Base-by-base conservation (phyloP, 2,113 vertebrate species). In the Lonchura striata region DNA sequence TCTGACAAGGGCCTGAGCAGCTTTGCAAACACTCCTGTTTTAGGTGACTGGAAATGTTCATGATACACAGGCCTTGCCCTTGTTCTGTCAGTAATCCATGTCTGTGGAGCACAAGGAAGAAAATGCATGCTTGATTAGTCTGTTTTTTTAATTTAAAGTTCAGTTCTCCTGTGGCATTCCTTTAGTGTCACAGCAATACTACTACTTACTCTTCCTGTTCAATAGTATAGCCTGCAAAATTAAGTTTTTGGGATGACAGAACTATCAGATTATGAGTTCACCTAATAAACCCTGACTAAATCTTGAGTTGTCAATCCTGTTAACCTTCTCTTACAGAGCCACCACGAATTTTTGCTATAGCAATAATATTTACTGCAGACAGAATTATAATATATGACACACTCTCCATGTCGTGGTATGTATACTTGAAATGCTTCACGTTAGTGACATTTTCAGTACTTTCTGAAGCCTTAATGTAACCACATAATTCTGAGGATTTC, bases 401-500 rank as follows among this genome's bases (percentile, higher is more conserved):
- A 18, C 5, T 39, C 37, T 80, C 35, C 11, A 47, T 28, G 23
- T 59, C 24, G 35, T 65, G 20, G 39, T 70, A 60, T 3, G 10
- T 16, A 61, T 82, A 89, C 41, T 41, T 60, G 23, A 88, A 33
- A 74, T 23, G 16, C 25, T 21, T 81, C 39, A 54, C 56, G 24
- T 41, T 65, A 63, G 35, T 11, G 59, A 66, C 15, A 59, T 59
- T 83, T 86, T 77, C 56, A 90, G 44, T 56, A 49, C n/a, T 82
- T 87, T 75, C 70, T 42, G 42, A 88, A 86, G 42, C 8, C 11
- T 50, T 92, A 59, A 30, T 33, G 44, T 59, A 41, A 42, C 12
- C 65, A 86, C 68, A 37, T 80, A 86, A 92, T 94, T 91, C 37
- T 63, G 57, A 84, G 33, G 9, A 90, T 84, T 95, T 90, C 82